Base-by-base conservation (phyloP, 2,888 invertebrate species). In the Chironomus riparius region DNA sequence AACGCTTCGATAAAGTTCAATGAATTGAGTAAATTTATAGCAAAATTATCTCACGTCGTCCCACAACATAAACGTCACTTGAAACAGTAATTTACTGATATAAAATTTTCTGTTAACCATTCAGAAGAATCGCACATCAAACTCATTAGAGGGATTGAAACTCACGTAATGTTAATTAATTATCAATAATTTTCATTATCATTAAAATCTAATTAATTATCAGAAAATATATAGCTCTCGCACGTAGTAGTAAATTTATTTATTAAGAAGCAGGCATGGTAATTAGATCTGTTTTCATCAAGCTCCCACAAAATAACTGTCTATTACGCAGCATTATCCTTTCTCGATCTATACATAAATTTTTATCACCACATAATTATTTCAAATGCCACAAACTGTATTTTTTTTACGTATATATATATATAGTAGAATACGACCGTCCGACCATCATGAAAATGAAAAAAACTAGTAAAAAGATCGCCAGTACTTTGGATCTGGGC, bases 181-280 rank as follows among this genome's bases (percentile, higher is more conserved):
- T 70, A 70, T 70, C 70, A 47, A 70, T 70, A 70, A 70, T 70
- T 38, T 47, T 50, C 18, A 70, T 70, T 70, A 70, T 70, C 28
- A 70, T 70, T 70, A 70, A 70, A 70, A 47, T 70, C 50, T 68
- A 68, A 68, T 68, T 50, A 70, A 70, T 70, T 70, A 70, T 70
- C 65, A 65, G 22, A 65, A 65, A 65, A 65, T 65, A 65, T 65
- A 21, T 62, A 21, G 65, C 24, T 13, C 56, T 65, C 65, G 65
- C 65, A 65, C 65, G 65, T 65, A 65, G 21, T 65, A 22, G 13
- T 22, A 65, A 65, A 65, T 38, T 38, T 38, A 56, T 65, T 65
- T 65, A 65, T 65, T 65, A 65, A 65, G 65, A 65, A 24, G 62
- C 28, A 24, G 13, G 24, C 21, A 24, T 65, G 21, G 65, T 65